A percentile compares a stretch with the other conserved stretches of the same genome.
phyloP scores from a whole-genome alignment of 2,113 vertebrate species.

The Smithornis capensis region DNA sequence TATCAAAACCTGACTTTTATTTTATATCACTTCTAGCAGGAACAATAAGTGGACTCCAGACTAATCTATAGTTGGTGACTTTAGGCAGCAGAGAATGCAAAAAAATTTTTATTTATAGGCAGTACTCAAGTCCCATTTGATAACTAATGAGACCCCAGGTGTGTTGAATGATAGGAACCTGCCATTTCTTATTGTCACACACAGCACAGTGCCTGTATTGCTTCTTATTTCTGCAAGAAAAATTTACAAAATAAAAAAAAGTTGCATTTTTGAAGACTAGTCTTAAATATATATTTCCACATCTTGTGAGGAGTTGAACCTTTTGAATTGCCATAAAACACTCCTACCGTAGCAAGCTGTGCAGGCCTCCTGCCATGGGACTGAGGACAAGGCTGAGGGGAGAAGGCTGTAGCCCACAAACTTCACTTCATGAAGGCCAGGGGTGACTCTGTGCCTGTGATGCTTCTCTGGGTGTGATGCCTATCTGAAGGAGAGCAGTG shows the following conservation, averaged over 20 bases:
- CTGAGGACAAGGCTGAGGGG: not conserved
- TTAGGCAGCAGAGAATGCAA: conserved; percentile 2
- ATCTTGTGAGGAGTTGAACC: not conserved
- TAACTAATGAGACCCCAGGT: conserved; percentile 50
- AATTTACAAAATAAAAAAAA: not conserved
- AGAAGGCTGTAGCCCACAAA: not conserved
- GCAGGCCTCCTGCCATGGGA: not conserved
- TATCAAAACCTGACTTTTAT: conserved; percentile 16
- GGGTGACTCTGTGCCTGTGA: not conserved
- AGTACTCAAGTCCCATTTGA: conserved; percentile 14
- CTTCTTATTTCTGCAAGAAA: conserved; percentile 25
- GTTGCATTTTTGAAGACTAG: not conserved
- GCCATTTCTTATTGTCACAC: conserved; percentile 22
- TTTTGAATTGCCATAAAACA: not conserved
- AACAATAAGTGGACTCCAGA: conserved; percentile 16
- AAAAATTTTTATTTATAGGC: conserved; percentile 14
- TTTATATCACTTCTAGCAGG: not conserved
- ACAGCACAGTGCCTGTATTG: not conserved
- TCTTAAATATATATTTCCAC: not conserved
- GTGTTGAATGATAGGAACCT: conserved; percentile 36
- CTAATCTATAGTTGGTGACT: conserved; percentile 31
- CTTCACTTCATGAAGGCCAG: not conserved
- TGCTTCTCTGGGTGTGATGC: not conserved
- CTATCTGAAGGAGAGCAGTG: not conserved
- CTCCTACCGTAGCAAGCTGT: not conserved